Evolutionary conservation across 2,797 vertebrate genomes (phyloP).

Genomic region (Pangasius larnaudii): DNA sequence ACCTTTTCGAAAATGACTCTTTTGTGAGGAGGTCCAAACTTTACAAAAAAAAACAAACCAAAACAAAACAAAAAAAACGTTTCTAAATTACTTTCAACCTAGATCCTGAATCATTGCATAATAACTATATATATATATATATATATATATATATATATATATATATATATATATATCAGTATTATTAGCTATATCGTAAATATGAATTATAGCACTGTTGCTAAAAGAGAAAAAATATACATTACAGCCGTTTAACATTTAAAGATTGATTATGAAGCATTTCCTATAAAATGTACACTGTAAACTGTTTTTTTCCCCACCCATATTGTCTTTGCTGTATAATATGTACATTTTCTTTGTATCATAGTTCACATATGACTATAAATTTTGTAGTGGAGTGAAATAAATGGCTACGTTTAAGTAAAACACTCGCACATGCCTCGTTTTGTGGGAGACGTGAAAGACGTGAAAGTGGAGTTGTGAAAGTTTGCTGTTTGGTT

Average conservation of each 20-base stretch:
- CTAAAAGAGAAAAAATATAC: slow-evolving; percentile 17
- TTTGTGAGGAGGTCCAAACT: not conserved
- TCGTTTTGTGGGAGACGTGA: slow-evolving; percentile 27
- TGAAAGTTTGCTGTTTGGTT: slow-evolving; percentile 36
- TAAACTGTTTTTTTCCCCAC: slow-evolving; percentile 65
- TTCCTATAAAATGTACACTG: slow-evolving; percentile 59
- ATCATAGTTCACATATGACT: slow-evolving; percentile 75
- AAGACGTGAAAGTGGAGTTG: slow-evolving; percentile 11
- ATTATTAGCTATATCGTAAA: slow-evolving; percentile 56
- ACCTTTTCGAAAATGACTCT: not conserved
- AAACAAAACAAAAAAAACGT: not conserved
- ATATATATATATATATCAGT: slow-evolving; percentile 57
- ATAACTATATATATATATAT: slow-evolving; percentile 11
- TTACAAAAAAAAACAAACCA: too few species aligned
- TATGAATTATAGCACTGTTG: slow-evolving; percentile 5
- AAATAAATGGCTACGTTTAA: slow-evolving; percentile 77
- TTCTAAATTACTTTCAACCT: not conserved
- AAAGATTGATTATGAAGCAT: slow-evolving; percentile 16
- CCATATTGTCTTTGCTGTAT: slow-evolving; percentile 69
- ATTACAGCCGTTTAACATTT: slow-evolving; percentile 22
- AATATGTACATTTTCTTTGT: slow-evolving; percentile 81
- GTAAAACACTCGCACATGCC: slow-evolving; percentile 53
- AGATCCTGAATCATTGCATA: not conserved
- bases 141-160: slow-evolving; percentile 28
- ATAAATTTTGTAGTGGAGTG: slow-evolving; percentile 82